Evolutionary conservation across 2,113 vertebrate species (phyloP).

Genomic region (Alectura lathami): DNA sequence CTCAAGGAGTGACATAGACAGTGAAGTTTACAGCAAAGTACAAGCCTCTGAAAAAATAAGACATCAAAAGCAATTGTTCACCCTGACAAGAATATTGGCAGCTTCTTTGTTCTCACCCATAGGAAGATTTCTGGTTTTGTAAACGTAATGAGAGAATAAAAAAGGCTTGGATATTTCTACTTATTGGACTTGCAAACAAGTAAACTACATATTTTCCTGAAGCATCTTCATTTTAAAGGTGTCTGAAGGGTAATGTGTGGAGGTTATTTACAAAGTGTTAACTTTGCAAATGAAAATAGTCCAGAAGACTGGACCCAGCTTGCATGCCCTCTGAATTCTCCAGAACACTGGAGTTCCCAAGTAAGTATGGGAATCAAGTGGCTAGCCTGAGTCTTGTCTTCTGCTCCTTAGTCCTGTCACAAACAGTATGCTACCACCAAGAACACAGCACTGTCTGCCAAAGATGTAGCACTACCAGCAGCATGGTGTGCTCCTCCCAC

Average conservation of each 20-base stretch:
- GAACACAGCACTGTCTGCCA: not conserved
- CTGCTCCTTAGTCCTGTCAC: not conserved
- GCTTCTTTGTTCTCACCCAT: not conserved
- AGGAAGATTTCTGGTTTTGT: not conserved
- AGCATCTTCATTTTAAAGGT: not conserved
- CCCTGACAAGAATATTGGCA: not conserved
- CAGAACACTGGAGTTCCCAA: not conserved
- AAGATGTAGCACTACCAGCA: not conserved
- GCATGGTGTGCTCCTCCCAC: not conserved
- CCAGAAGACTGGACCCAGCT: not conserved
- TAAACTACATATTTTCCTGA: not conserved
- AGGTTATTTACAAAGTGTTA: not conserved
- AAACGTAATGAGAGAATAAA: not conserved
- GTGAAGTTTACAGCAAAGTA: not conserved
- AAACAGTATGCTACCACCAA: not conserved
- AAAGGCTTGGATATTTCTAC: not conserved
- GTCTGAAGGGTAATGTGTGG: not conserved
- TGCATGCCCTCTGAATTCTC: not conserved
- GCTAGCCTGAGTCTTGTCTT: not conserved
- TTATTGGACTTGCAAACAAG: not conserved
- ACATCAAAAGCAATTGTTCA: not conserved
- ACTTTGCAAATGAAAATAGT: not conserved
- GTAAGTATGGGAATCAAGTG: not conserved
- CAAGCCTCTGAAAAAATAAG: not conserved
- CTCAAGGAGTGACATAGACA: not conserved